phyloP scores from a whole-genome alignment of 1,140 invertebrate species.

The Drosophila tani region DNA sequence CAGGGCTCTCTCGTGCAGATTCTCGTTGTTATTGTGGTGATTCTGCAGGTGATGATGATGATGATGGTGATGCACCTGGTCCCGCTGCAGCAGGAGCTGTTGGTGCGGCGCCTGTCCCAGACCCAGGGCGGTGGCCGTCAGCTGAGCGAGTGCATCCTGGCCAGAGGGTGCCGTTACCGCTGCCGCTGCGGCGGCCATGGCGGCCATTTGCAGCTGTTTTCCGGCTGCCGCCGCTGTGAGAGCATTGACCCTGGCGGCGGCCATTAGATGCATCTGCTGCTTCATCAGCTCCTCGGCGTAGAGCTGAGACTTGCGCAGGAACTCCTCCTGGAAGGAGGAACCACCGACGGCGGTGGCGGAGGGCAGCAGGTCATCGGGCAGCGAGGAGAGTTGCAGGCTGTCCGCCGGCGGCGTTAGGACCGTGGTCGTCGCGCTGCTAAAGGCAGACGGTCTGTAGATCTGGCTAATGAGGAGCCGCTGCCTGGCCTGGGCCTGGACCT shows the following conservation, averaged over 20 bases:
- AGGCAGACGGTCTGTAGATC: constrained; percentile 74
- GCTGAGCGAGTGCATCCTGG: constrained; percentile 66
- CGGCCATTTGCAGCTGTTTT: constrained; percentile 74
- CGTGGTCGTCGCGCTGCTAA: constrained; percentile 63
- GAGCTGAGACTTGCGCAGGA: constrained; percentile 82
- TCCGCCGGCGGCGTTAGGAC: constrained; percentile 27
- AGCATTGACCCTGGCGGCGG: constrained; percentile 77
- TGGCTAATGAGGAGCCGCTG: constrained; percentile 67
- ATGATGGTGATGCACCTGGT: constrained; percentile 36
- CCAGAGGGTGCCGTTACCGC: constrained; percentile 46
- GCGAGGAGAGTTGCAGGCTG: neutral
- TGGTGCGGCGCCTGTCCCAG: constrained; percentile 45
- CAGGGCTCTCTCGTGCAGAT: constrained; percentile 88
- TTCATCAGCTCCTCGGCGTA: constrained; percentile 85
- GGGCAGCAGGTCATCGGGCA: constrained; percentile 1
- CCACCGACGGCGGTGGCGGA: constrained; percentile 9
- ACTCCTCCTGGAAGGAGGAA: constrained; percentile 79
- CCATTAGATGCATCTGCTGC: constrained; percentile 84
- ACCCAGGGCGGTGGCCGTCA: constrained; percentile 70
- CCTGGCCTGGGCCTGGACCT: constrained; percentile 53
- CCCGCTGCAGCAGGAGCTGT: constrained; percentile 46
- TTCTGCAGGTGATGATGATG: constrained; percentile 41
- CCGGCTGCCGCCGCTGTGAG: constrained; percentile 64
- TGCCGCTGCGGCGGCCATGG: constrained; percentile 69
- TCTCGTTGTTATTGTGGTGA: constrained; percentile 61